A percentile compares a stretch with the other conserved stretches of the same genome.
Conservation (phyloP, 2,888 invertebrate genomes). For the Morpho achilles region DNA sequence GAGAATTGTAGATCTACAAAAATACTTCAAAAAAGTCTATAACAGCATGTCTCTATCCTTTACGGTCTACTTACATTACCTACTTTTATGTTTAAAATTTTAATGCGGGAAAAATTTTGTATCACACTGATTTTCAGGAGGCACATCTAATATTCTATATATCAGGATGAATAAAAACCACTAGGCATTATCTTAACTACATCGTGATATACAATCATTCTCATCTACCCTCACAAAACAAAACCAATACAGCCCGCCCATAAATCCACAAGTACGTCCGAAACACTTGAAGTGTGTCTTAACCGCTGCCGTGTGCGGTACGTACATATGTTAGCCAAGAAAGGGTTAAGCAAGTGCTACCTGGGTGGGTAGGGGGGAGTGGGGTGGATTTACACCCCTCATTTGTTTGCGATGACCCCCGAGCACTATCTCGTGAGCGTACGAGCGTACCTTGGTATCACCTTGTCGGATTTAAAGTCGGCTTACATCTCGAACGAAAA, state of each 20-base stretch:
- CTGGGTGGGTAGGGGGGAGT: conserved; percentile 38
- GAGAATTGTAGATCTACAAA: no score
- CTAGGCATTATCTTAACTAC: conserved; percentile 12
- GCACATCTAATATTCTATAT: background rate
- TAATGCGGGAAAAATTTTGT: no score
- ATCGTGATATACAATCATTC: conserved; percentile 12
- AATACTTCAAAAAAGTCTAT: no score
- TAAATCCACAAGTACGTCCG: conserved; percentile 69
- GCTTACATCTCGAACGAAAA: conserved; percentile 38
- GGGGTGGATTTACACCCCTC: conserved; percentile 82
- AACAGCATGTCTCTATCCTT: no score
- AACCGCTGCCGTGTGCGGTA: conserved; percentile 50
- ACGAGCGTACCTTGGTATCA: conserved; percentile 53
- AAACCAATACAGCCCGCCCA: conserved; percentile 71
- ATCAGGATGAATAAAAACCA: conserved; percentile 3
- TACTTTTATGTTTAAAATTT: no score
- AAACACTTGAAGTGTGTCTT: conserved; percentile 72
- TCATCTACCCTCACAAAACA: conserved; percentile 37
- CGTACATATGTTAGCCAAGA: conserved; percentile 71
- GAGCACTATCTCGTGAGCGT: conserved; percentile 61
- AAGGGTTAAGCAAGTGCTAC: conserved; percentile 73
- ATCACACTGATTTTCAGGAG: no score
- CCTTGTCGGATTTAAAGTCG: conserved; percentile 50
- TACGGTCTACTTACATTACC: no score
- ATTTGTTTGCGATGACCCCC: conserved; percentile 84